Evolutionary conservation across 1,140 invertebrate genomes (phyloP), one percentile per base, ranked within the genome.

Genomic region (Tenebrio molitor): DNA sequence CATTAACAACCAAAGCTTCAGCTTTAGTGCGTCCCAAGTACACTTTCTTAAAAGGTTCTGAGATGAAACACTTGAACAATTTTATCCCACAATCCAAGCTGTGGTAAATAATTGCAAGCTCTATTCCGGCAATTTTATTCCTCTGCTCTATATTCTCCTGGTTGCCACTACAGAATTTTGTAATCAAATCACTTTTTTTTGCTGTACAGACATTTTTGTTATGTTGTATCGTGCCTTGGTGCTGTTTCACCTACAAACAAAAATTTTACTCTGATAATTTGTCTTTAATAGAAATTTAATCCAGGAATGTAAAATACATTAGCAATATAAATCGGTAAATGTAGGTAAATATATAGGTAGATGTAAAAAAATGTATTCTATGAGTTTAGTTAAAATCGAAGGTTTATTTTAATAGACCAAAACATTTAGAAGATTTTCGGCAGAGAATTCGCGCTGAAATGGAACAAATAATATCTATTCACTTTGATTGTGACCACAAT

Each of bases 1-100:
- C 19, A 25, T 68, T 68, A 50, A 68, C 4, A 50, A 68, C 64
- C 15, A 66, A 21, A 2, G 39, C 14, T 68, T 68, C 39, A 7
- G 66, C 66, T 33, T 68, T 68, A 16, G 66, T 68, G 1, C 25
- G 19, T 8, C 66, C 66, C 12, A 46, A 50, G 5, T 1, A 3
- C 6, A 68, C 12, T 33, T 46, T 68, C 12, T 50, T 23, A 21
- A 46, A 23, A 41, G 2, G 23, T 68, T 12, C 23, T 2, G 21
- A 33, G 8, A 4, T 8, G 29, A 3, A 4, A 33, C 8, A 33
- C 29, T 50, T 68, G 2, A 12, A 19, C 7, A 68, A 25, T 68
- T 68, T 68, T 6, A 33, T 50, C 14, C 12, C 16, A 14, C 66
- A 68, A 29, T 68, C 66, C 15, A 68, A 23, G 25, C 39, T 50